Evolutionary conservation across 2,888 invertebrate species (phyloP), one percentile per base, ranked within the genome.

Genomic region (Melangyna quadrimaculata): DNA sequence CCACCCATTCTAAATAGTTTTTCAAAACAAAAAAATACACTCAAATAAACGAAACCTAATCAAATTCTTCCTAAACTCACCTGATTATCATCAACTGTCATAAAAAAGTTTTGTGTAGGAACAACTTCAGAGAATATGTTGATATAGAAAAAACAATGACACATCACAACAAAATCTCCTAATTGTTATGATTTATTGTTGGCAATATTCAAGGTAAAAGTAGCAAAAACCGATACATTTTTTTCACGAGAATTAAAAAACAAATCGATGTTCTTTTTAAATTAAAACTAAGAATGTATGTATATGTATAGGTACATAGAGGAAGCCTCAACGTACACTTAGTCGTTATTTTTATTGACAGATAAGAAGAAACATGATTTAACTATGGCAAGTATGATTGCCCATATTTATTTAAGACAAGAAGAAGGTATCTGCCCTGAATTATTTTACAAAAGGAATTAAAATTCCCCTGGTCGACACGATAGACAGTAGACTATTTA

Each of bases 371-470:
- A 27, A 43, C 24, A 40, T 12, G 37, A 24, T n/a, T 9, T 24
- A 24, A 27, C n/a, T 40, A 43, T n/a, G n/a, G 22, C n/a, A 14
- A 3, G 22, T 37, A 17, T 57, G 17, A 57, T 63, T 40, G 27
- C 7, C 3, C 3, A 5, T 43, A 29, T 63, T 43, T 63, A 40
- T 29, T 63, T 63, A 27, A 63, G 63, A 43, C 40, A 61, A 63
- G 17, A 14, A 63, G 27, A 40, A 43, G 24, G 27, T 63, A 17
- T 29, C 63, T 63, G 61, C 10, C 37, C 59, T 63, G 40, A 63
- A 43, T 63, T 43, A 40, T 27, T 43, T 63, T 27, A 43, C n/a
- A n/a, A 4, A 63, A 17, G 63, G 37, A 61, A 29, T 63, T 63
- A 17, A 63, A 63, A 40, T 27, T 29, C 27, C 43, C 24, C 43